A percentile compares a stretch with the other conserved stretches of the same genome.
These are phyloP conservation scores for Hexactinellida sp. DNA, from an alignment of 37 sponge, comb jelly and placozoan genomes.

Conservation along the genomic window DNA sequence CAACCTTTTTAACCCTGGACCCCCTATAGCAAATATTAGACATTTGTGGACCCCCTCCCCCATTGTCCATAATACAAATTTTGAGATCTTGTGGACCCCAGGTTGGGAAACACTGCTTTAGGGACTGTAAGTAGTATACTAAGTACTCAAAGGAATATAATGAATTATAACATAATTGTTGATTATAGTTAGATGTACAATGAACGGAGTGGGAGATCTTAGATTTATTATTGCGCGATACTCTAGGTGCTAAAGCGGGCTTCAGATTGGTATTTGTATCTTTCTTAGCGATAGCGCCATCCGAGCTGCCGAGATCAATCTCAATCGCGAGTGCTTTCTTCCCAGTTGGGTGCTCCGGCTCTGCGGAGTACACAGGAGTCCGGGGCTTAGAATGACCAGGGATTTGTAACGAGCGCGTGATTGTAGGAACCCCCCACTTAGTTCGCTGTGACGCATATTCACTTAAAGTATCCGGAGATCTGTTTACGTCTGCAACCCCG, in stretches of 20 bases:
- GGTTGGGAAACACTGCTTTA: too few species aligned
- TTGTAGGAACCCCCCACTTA: not conserved
- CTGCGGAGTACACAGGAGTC: not conserved
- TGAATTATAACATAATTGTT: too few species aligned
- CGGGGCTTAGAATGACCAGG: not conserved
- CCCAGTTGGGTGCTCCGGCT: too few species aligned
- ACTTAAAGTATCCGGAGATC: too few species aligned
- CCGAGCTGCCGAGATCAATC: not conserved
- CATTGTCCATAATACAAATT: too few species aligned
- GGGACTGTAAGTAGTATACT: too few species aligned
- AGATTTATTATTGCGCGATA: not conserved
- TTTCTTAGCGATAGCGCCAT: not conserved
- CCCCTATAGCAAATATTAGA: too few species aligned
- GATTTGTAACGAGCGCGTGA: not conserved
- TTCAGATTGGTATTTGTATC: not conserved
- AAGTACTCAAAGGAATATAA: too few species aligned
- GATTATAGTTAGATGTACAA: too few species aligned
- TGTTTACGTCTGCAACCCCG: not conserved
- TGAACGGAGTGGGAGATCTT: not conserved
- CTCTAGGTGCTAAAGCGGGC: not conserved
- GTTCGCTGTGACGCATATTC: not conserved
- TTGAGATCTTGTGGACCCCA: too few species aligned
- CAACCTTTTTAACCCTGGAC: too few species aligned
- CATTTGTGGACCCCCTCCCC: too few species aligned
- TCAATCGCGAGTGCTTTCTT: constrained; percentile 5